Conservation (phyloP, 2,113 vertebrate genomes). For the Eretmochelys imbricata region DNA sequence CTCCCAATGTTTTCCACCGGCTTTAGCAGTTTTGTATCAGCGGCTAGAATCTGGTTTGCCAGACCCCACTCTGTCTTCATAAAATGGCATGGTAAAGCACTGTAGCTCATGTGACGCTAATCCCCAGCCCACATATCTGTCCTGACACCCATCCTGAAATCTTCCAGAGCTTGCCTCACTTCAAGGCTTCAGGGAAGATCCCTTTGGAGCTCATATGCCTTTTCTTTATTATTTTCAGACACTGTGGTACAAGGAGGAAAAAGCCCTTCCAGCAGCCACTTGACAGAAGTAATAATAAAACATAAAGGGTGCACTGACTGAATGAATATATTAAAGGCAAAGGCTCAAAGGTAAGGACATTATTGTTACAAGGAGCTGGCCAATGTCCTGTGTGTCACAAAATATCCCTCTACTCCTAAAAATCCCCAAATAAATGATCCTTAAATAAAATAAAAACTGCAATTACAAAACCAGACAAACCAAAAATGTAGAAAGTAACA, state of each 20-base stretch:
- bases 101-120: neutral
- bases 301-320: neutral
- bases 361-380: neutral
- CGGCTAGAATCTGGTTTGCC: neutral
- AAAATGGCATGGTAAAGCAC: neutral
- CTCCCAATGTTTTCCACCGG: neutral
- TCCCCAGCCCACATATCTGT: neutral
- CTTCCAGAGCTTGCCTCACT: constrained; percentile 28
- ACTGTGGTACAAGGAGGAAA: neutral
- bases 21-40: neutral
- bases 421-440: neutral
- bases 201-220: constrained; percentile 21
- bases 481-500: neutral
- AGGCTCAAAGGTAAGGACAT: neutral
- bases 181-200: constrained; percentile 15
- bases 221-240: constrained; percentile 39
- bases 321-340: neutral
- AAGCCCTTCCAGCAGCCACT: neutral
- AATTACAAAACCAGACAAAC: neutral
- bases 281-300: neutral
- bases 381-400: neutral
- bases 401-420: neutral
- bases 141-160: constrained; percentile 44
- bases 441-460: neutral
- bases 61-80: neutral